These are phyloP conservation scores for Ophiothrix spiculata DNA, from an alignment of 35 echinoderm and acorn worm species.

Conservation along the genomic window DNA sequence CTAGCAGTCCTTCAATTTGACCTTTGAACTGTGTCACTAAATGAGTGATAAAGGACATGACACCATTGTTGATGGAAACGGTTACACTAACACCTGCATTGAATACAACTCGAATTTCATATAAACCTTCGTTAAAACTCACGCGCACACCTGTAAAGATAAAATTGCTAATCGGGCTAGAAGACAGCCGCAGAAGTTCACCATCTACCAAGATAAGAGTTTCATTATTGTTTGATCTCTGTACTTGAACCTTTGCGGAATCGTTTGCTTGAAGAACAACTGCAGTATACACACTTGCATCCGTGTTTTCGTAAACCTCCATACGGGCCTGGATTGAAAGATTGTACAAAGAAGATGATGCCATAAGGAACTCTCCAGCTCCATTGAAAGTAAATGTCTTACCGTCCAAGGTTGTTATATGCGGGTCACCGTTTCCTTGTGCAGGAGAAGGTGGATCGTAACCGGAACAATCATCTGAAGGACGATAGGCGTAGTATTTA, in stretches of 20 bases:
- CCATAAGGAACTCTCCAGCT: constrained; percentile 57
- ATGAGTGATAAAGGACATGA: constrained; percentile 64
- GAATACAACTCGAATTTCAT: constrained; percentile 36
- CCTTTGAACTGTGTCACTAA: constrained; percentile 36
- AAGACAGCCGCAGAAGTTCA: not conserved
- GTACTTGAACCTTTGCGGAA: constrained; percentile 32
- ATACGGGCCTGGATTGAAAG: constrained; percentile 53
- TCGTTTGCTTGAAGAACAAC: constrained; percentile 35
- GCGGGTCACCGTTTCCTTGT: constrained; percentile 49
- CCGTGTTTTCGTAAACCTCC: constrained; percentile 22
- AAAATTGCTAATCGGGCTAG: constrained; percentile 17
- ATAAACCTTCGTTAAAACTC: constrained; percentile 31
- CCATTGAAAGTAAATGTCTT: constrained; percentile 61
- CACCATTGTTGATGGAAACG: constrained; percentile 18
- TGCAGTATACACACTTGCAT: constrained; percentile 48
- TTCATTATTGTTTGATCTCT: constrained; percentile 29
- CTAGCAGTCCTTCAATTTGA: constrained; percentile 44
- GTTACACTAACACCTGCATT: constrained; percentile 18
- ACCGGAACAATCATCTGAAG: constrained; percentile 35
- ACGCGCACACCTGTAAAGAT: constrained; percentile 27
- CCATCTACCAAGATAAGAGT: constrained; percentile 1
- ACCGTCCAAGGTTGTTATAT: constrained; percentile 50
- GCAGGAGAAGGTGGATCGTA: constrained; percentile 45
- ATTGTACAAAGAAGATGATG: constrained; percentile 21
- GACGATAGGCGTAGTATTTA: constrained; percentile 47